Base-by-base conservation (phyloP, 2,888 invertebrate genomes). In the Nymphalis polychloros region DNA sequence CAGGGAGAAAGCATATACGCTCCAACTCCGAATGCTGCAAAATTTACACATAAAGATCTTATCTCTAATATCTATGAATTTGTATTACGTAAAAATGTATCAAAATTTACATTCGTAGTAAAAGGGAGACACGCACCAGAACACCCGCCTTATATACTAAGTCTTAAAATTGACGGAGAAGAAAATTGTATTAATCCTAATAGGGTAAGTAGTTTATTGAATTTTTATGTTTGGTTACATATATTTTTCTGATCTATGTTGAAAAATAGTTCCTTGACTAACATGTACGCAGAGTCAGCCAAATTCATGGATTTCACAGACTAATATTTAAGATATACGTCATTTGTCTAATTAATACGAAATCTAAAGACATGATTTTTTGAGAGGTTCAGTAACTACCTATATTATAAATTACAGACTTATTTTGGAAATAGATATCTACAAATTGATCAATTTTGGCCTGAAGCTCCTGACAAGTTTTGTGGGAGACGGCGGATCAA, bases 401-500 rank as follows among this genome's bases (percentile, higher is more conserved):
- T 13, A 16, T 31, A n/a, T 20, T 47, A 35, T 8, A 13, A 35
- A n/a, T 64, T 70, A 16, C 27, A 71, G 71, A 61, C 65, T 1
- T 71, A 63, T 46, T 71, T 71, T n/a, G 49, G 65, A 50, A n/a
- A 13, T 46, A 23, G 35, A 17, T 10, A 5, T 16, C 5, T 46
- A 10, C 63, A 23, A 4, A 27, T 64, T 7, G 19, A 23, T 7
- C 35, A 46, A n/a, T 49, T 53, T 31, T 71, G 60, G 52, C 20
- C 50, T 13, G 53, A 19, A 23, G 68, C 67, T 8, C 69, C 72
- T 20, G 63, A 72, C 27, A 65, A 68, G 57, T 59, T 59, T 64
- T 72, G 72, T 20, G 72, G 72, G 6, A 57, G 70, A 57, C 65
- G 72, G 27, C 64, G 27, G 49, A 35, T 68, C 80, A 64, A 75